phyloP scores from a whole-genome alignment of 2,888 invertebrate genomes.

The Endotricha flammealis region DNA sequence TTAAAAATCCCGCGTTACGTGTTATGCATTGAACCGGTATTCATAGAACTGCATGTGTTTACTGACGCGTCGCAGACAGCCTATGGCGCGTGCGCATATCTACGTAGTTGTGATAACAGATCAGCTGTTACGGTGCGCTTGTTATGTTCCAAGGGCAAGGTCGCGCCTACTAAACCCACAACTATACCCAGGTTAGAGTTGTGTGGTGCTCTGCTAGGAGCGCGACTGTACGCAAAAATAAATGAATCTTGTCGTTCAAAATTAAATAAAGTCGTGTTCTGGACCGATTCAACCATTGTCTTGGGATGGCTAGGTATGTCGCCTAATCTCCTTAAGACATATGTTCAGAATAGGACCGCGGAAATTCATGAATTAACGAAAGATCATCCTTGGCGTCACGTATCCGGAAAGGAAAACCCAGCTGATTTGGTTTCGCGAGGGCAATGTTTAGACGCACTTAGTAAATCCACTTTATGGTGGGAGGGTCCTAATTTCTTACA shows the following conservation, averaged over 20 bases:
- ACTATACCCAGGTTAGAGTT: constrained; percentile 25
- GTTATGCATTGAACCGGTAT: not conserved
- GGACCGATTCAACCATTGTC: constrained; percentile 27
- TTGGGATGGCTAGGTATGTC: constrained; percentile 21
- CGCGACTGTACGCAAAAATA: constrained; percentile 19
- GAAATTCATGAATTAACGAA: constrained; percentile 21
- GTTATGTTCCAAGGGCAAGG: constrained; percentile 25
- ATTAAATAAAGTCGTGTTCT: constrained; percentile 18
- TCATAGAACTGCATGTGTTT: constrained; percentile 22
- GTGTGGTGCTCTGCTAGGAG: constrained; percentile 24
- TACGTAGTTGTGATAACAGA: constrained; percentile 12
- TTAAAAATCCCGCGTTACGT: constrained; percentile 15
- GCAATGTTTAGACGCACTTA: constrained; percentile 9
- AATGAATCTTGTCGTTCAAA: constrained; percentile 11
- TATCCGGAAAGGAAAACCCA: constrained; percentile 21
- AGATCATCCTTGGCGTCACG: constrained; percentile 19
- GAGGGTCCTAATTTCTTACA: constrained; percentile 18
- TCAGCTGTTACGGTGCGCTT: constrained; percentile 14
- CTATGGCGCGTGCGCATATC: constrained; percentile 24
- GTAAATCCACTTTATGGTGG: constrained; percentile 21
- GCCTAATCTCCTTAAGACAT: constrained; percentile 19
- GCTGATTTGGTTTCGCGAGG: constrained; percentile 23
- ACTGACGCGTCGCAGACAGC: constrained; percentile 22
- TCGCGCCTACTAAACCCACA: constrained; percentile 23
- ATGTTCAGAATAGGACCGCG: constrained; percentile 21